Percentiles rank a stretch among this genome's conserved stretches.
Evolutionary conservation across 2,888 invertebrate species (phyloP).

Genomic region (Mechanitis messenoides): DNA sequence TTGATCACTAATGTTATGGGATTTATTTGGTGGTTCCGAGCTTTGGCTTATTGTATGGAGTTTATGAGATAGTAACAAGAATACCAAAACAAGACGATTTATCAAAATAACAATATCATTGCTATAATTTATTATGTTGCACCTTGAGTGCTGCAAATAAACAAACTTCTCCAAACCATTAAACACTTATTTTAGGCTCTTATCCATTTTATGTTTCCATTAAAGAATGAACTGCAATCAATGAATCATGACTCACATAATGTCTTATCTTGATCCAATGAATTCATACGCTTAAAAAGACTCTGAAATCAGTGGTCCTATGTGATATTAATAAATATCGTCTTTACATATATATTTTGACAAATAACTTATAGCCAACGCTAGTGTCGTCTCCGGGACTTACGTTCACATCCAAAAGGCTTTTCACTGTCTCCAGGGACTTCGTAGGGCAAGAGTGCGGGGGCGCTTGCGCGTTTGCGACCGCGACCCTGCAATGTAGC

Average conservation of each 20-base stretch:
- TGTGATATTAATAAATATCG: background rate
- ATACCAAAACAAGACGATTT: background rate
- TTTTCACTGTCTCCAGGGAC: conserved; percentile 88
- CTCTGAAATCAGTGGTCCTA: background rate
- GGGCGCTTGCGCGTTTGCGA: conserved; percentile 69
- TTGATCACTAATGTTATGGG: background rate
- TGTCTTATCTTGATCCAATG: too few relatives aligned
- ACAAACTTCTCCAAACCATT: too few relatives aligned
- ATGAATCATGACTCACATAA: too few relatives aligned
- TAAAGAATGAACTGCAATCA: too few relatives aligned
- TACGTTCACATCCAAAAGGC: conserved; percentile 94
- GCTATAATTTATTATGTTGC: too few relatives aligned
- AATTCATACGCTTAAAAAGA: too few relatives aligned
- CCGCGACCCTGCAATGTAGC: conserved; percentile 62
- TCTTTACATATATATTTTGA: background rate
- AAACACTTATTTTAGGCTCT: too few relatives aligned
- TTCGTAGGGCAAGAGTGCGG: conserved; percentile 73
- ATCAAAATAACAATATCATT: too few relatives aligned
- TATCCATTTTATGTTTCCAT: too few relatives aligned
- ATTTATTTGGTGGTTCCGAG: conserved; percentile 21
- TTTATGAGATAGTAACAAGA: background rate
- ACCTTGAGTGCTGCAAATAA: too few relatives aligned
- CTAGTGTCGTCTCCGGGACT: conserved; percentile 77
- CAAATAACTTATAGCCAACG: conserved; percentile 14
- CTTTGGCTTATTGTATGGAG: conserved; percentile 18